Conservation (phyloP, 2,113 vertebrate genomes). For the Puma concolor region DNA sequence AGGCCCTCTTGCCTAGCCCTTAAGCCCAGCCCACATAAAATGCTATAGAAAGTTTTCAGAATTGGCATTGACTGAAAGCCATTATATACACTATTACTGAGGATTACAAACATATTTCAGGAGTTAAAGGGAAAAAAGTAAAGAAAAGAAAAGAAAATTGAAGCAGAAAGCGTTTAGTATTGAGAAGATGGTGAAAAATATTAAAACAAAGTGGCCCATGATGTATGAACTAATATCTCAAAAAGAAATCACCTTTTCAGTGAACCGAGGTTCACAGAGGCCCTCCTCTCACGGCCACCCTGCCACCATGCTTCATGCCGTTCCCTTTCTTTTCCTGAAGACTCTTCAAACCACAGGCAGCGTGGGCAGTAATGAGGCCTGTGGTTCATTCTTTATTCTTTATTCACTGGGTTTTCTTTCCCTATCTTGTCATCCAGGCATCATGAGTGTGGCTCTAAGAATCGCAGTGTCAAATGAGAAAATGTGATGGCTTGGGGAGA, state of each 20-base stretch:
- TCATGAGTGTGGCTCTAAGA: background rate
- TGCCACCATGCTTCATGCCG: rapidly evolving
- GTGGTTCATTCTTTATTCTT: background rate
- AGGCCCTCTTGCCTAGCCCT: background rate
- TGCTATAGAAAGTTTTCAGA: background rate
- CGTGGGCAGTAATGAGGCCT: background rate
- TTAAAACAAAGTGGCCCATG: background rate
- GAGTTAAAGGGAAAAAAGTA: background rate
- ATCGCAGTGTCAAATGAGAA: background rate
- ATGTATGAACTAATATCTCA: background rate
- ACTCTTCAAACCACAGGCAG: background rate
- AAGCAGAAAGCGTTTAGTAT: background rate
- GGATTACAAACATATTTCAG: background rate
- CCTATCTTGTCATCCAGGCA: background rate
- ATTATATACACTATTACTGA: background rate
- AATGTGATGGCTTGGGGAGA: rapidly evolving
- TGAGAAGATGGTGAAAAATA: background rate
- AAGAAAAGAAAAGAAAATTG: background rate
- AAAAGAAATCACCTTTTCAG: background rate
- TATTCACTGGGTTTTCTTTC: background rate
- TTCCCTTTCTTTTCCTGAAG: background rate
- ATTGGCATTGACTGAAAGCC: slow-evolving; percentile 1
- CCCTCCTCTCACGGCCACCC: rapidly evolving
- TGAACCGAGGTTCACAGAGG: background rate
- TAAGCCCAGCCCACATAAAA: background rate